Evolutionary conservation across 1,140 invertebrate species (phyloP), one percentile per base, ranked within the genome.

Genomic region (Lordiphosa collinella): DNA sequence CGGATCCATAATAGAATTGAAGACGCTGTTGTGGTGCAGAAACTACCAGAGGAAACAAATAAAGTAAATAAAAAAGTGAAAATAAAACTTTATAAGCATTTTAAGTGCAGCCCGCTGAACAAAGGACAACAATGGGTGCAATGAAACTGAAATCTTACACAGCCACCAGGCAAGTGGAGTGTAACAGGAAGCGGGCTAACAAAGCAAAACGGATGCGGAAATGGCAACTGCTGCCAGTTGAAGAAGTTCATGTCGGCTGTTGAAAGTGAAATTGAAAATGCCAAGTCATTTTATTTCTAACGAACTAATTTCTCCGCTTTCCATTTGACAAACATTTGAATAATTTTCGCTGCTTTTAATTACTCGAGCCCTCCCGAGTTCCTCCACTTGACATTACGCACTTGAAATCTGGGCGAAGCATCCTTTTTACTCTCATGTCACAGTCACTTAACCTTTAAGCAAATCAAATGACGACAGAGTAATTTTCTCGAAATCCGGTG

Each of bases 131-230:
- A 75, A 71, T 71, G 76, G 61, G 54, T 66, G 57, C 70, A 82
- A 82, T 82, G 71, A 82, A 80, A 80, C 72, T 70, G 44, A 80
- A 75, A 82, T 75, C 66, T 50, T 29, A 48, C 53, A 58, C 59
- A 79, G 61, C 48, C 52, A 61, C 66, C 46, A 66, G 58, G 56
- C 55, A 37, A 22, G 16, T 16, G 34, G 38, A 59, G 50, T 54
- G 46, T 18, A 70, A 75, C 35, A 60, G 71, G 76, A 80, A 60
- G 48, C 47, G 29, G 57, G 36, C 58, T 63, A 76, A 76, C 78
- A 80, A 80, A 82, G 76, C 70, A 63, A 82, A 80, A 56, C 76
- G 66, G 76, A 80, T 66, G 55, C 62, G 66, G 67, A 82, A 76
- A 67, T 71, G 57, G 52, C 66, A 68, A 68, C 61, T 59, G 71